Evolutionary conservation across 2,113 vertebrate species (phyloP).

Genomic region (Leptosomus discolor): DNA sequence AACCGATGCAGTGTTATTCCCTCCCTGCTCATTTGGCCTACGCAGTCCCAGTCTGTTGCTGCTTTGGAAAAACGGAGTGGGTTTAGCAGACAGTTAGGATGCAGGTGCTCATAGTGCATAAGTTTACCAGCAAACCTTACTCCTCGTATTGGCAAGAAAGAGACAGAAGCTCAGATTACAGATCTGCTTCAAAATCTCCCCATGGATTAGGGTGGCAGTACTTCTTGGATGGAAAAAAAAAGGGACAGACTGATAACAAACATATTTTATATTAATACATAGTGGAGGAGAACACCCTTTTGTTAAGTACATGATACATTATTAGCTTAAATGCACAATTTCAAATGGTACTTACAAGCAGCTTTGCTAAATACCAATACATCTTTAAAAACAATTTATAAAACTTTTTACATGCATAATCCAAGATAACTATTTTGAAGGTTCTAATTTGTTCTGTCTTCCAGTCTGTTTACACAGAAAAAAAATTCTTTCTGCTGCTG

Average conservation of each 20-base stretch:
- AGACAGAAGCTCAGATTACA: neutral
- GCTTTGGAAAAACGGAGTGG: neutral
- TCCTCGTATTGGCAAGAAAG: neutral
- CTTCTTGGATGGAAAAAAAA: neutral
- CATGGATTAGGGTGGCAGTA: neutral
- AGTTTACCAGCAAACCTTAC: neutral
- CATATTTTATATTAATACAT: neutral
- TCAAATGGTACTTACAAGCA: neutral
- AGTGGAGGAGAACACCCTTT: neutral
- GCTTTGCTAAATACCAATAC: neutral
- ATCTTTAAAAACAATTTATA: neutral
- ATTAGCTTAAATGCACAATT: neutral
- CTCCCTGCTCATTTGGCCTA: neutral
- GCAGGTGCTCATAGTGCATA: neutral
- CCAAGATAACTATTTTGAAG: neutral
- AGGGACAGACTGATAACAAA: neutral
- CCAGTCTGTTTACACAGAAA: neutral
- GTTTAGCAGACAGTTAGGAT: neutral
- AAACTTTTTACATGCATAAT: neutral
- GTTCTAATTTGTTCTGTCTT: neutral
- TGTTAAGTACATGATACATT: rapidly evolving
- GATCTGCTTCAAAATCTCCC: neutral
- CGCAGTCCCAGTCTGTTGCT: neutral
- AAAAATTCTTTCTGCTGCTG: neutral
- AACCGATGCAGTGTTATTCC: neutral